Conservation (phyloP, 2,797 vertebrate species). For the Mastacembelus armatus region DNA sequence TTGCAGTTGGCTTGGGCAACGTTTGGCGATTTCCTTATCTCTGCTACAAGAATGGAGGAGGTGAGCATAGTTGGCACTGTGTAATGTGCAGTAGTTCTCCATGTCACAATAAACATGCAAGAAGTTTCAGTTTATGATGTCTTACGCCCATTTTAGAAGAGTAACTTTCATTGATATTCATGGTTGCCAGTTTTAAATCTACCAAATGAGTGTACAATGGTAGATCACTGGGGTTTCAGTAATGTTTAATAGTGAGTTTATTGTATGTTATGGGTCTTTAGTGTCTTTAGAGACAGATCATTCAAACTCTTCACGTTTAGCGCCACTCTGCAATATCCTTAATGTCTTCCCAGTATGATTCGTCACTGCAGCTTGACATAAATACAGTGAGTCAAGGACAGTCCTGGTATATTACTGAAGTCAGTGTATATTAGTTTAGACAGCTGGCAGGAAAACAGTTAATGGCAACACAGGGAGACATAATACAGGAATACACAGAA, state of each 20-base stretch:
- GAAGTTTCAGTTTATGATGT: not conserved
- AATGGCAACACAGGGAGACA: conserved; percentile 7
- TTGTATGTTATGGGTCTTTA: conserved; percentile 1
- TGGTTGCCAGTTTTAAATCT: too few species aligned
- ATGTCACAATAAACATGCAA: not conserved
- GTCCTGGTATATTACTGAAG: too few species aligned
- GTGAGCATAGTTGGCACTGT: conserved; percentile 69
- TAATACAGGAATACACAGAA: not conserved
- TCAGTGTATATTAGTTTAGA: too few species aligned
- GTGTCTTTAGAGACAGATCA: not conserved
- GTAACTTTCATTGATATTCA: too few species aligned
- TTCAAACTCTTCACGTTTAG: not conserved
- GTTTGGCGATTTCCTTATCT: conserved; percentile 90
- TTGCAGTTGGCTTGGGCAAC: conserved; percentile 88
- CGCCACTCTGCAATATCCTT: not conserved
- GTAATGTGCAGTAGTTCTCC: not conserved
- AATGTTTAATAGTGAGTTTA: not conserved
- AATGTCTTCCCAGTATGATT: not conserved
- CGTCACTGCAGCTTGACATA: not conserved
- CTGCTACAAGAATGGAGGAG: conserved; percentile 91
- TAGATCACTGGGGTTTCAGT: too few species aligned
- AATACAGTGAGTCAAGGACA: not conserved
- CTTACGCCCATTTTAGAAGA: not conserved
- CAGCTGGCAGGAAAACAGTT: not conserved
- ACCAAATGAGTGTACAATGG: too few species aligned